Percentiles rank a stretch among this genome's conserved stretches.
These are phyloP conservation scores for Strigamia transsilvanica DNA, from an alignment of 2,888 invertebrate genomes.

Conservation along the genomic window DNA sequence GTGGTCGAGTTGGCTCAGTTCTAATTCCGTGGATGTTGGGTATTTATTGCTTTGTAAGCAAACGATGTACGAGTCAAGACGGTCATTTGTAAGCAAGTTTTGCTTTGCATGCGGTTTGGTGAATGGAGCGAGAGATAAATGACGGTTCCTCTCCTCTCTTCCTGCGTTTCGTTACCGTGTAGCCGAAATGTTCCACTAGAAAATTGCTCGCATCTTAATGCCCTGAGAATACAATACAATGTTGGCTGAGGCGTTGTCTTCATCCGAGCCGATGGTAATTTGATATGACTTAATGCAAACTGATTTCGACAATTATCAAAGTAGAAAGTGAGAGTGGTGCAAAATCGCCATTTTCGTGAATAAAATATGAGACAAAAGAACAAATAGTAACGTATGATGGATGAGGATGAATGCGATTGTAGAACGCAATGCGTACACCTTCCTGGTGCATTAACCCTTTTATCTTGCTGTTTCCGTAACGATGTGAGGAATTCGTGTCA, in stretches of 20 bases:
- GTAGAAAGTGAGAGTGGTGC: background rate
- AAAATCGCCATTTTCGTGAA: background rate
- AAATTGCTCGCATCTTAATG: slow-evolving; percentile 36
- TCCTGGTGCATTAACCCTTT: slow-evolving; percentile 48
- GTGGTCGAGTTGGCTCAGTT: slow-evolving; percentile 26
- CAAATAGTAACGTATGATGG: slow-evolving; percentile 39
- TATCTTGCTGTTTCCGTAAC: slow-evolving; percentile 43
- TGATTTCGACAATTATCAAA: slow-evolving; percentile 42
- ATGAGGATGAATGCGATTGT: slow-evolving; percentile 35
- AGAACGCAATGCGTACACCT: background rate
- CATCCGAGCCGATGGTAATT: slow-evolving; percentile 22
- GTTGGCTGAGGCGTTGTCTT: background rate
- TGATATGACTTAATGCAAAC: slow-evolving; percentile 37
- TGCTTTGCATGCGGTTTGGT: slow-evolving; percentile 49
- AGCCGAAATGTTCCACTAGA: slow-evolving; percentile 2
- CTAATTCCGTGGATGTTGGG: slow-evolving; percentile 25
- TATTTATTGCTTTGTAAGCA: slow-evolving; percentile 43
- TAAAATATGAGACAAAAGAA: slow-evolving; percentile 45
- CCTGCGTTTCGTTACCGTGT: slow-evolving; percentile 30
- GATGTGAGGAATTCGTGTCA: slow-evolving; percentile 42
- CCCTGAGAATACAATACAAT: slow-evolving; percentile 13
- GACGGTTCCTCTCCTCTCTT: background rate
- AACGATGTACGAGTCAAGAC: slow-evolving; percentile 42
- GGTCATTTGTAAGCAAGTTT: slow-evolving; percentile 49
- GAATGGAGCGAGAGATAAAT: slow-evolving; percentile 48